Percentiles rank a stretch among this genome's conserved stretches.
phyloP scores from a whole-genome alignment of 2,888 invertebrate genomes.

The Dryobota labecula region DNA sequence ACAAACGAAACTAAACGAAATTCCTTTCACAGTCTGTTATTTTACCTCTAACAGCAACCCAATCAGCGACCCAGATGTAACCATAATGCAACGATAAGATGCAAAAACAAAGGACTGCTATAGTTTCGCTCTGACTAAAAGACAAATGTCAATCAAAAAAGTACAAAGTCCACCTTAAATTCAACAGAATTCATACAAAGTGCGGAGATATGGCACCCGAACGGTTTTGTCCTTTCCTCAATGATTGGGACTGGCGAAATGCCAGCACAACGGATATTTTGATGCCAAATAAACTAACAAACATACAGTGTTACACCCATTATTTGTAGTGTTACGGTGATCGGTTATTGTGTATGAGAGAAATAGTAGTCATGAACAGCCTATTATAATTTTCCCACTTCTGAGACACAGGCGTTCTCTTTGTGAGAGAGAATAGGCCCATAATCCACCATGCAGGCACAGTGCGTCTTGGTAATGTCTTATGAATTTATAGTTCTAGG shows the following conservation, averaged over 20 bases:
- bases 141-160: background rate
- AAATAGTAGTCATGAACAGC: background rate
- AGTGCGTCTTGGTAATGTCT: too few species aligned
- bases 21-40: background rate
- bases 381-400: too few species aligned
- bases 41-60: background rate
- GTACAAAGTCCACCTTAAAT: constrained; percentile 51
- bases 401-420: too few species aligned
- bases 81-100: background rate
- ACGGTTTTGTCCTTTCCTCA: constrained; percentile 23
- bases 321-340: background rate
- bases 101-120: too few species aligned
- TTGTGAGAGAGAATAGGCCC: too few species aligned
- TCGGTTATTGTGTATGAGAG: background rate
- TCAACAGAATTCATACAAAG: constrained; percentile 33
- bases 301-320: constrained; percentile 4
- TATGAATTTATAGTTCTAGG: too few species aligned
- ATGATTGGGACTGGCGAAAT: constrained; percentile 26
- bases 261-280: constrained; percentile 44
- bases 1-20: too few species aligned
- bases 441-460: too few species aligned
- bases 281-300: constrained; percentile 54
- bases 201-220: constrained; percentile 18
- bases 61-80: background rate
- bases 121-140: background rate